These are phyloP conservation scores for Muntiacus muntjak DNA, from an alignment of 2,113 vertebrate genomes.

Conservation along the genomic window DNA sequence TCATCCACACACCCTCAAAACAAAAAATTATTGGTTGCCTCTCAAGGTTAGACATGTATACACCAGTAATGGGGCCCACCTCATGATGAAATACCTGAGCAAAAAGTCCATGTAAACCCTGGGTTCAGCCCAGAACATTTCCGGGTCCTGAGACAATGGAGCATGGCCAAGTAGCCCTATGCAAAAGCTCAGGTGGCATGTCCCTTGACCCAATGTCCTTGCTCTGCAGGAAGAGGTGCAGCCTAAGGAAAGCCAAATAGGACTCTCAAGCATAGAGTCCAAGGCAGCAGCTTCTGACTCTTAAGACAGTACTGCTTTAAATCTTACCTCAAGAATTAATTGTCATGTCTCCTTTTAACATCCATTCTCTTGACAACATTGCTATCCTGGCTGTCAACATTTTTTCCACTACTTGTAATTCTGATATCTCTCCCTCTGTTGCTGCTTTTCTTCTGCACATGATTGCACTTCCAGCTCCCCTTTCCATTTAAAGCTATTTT, in stretches of 20 bases:
- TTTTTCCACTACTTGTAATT: not conserved
- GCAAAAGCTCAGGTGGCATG: not conserved
- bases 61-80: not conserved
- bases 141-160: not conserved
- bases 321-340: not conserved
- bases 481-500: not conserved
- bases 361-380: not conserved
- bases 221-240: not conserved
- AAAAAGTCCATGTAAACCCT: not conserved
- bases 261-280: not conserved
- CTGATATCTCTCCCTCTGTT: not conserved
- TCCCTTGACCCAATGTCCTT: not conserved
- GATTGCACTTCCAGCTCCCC: not conserved
- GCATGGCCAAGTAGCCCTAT: too few species aligned
- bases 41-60: not conserved
- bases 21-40: not conserved
- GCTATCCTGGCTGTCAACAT: not conserved
- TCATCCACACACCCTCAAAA: not conserved
- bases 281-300: not conserved
- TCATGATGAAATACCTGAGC: accelerated
- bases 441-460: not conserved
- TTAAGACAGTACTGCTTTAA: not conserved
- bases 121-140: not conserved
- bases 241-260: not conserved
- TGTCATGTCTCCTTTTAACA: not conserved